Evolutionary conservation across 2,888 invertebrate species (phyloP), one percentile per base, ranked within the genome.

Genomic region (Thera obeliscata): DNA sequence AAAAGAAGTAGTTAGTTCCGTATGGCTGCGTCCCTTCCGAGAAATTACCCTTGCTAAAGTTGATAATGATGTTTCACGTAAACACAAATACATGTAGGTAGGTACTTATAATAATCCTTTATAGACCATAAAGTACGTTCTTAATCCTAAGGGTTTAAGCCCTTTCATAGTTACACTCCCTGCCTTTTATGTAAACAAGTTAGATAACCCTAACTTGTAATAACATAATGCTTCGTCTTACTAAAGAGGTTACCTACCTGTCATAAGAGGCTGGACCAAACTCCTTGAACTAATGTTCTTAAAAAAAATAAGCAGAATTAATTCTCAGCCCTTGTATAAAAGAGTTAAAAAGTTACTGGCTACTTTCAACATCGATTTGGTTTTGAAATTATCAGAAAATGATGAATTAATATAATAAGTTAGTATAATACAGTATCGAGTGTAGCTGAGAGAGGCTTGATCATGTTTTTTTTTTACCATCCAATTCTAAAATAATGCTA

Each of bases 161-260:
- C 55, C 33, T 61, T 61, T 41, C 43, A 46, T 46, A 56, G 56
- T 38, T 12, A 38, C 55, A 6, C 12, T 11, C 22, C 48, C 55
- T 50, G 2, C 35, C 56, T 56, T 41, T 56, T 63, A 52, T 57
- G 63, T 43, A 41, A 50, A 49, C 33, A 57, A 50, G 59, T 49
- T 38, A 49, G 33, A 52, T 52, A 52, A 22, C 36, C 56, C 48
- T 48, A 22, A 62, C 12, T 41, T 56, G 56, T 43, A 64, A 57
- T 57, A 64, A 50, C 22, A 43, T 57, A 57, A 57, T 49, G 50
- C 63, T 46, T 9, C 50, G 50, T 43, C 63, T 52, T 52, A 52
- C 63, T 36, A 22, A 22, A 38, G 56, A n/a, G 41, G 12, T 33
- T 49, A 49, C 49, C 50, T 52, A 50, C 49, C 50, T 52, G 48